These are phyloP conservation scores for Bradypus variegatus DNA, from an alignment of 2,797 vertebrate species.

Conservation along the genomic window DNA sequence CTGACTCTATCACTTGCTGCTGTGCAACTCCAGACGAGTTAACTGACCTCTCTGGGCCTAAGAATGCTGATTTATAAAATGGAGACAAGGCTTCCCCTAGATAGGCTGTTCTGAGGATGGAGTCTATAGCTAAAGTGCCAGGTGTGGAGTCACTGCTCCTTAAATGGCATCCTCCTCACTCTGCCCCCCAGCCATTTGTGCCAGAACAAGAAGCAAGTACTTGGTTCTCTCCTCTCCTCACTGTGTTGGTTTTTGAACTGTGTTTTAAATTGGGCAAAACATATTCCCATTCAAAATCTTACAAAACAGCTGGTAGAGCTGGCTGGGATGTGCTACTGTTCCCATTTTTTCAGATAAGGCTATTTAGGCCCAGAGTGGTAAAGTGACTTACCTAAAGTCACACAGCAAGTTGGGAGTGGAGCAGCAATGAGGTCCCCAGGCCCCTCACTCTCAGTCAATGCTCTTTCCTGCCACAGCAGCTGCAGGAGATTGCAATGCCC, in stretches of 20 bases:
- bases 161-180: not conserved
- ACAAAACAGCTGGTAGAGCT: not conserved
- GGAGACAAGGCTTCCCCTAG: not conserved
- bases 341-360: not conserved
- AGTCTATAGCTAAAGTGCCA: not conserved
- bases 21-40: not conserved
- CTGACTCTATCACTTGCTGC: not conserved
- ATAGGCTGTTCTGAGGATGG: not conserved
- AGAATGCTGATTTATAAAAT: not conserved
- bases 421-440: not conserved
- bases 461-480: not conserved
- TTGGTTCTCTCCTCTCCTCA: not conserved
- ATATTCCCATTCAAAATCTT: not conserved
- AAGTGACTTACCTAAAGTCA: not conserved
- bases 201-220: fast-evolving
- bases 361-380: not conserved
- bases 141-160: fast-evolving
- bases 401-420: not conserved
- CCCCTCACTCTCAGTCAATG: not conserved
- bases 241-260: not conserved
- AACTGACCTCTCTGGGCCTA: not conserved
- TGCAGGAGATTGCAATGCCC: fast-evolving
- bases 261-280: not conserved
- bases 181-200: fast-evolving
- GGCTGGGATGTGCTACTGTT: no score